Evolutionary conservation across 2,797 vertebrate species (phyloP), one percentile per base, ranked within the genome.

Genomic region (Neoniphon sammara): DNA sequence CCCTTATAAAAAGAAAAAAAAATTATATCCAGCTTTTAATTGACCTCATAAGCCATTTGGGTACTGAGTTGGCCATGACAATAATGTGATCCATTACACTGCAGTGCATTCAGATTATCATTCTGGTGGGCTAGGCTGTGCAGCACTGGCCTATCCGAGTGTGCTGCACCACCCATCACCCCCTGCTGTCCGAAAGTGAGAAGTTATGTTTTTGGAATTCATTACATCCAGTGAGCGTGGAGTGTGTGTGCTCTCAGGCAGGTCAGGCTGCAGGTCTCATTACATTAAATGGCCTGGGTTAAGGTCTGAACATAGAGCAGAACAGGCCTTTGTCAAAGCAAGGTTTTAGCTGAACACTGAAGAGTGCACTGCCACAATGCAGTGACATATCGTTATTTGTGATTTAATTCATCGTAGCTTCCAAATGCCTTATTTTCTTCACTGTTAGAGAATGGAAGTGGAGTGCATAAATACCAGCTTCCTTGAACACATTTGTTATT

Each of bases 161-260:
- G 67, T 17, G 59, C 7, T 36, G 50, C 8, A 3, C 3, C 66
- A 53, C 23, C 42, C 73, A 30, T 57, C 53, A 20, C 47, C 60
- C 2, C 25, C 15, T 11, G 21, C 44, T 56, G 64, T 42, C 21
- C 59, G 47, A 15, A 81, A 75, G 70, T 68, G 60, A 72, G 70
- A 72, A 77, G 74, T 67, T 63, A 73, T 79, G 79, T 75, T 62
- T 66, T 62, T 66, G 59, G 52, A 60, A 52, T 77, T 57, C 52
- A 55, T 77, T 52, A n/a, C 59, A 60, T 18, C 53, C 34, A 20
- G 56, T 64, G 46, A 44, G 69, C 56, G 56, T 44, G 36, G 23
- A 74, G 70, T 31, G 42, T 14, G 63, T 7, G 17, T 39, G 47
- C 53, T 68, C 42, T 46, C 18, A 27, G 15, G 67, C 64, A 46